phyloP scores from a whole-genome alignment of 2,888 invertebrate species.

The Aspidiotus destructor region DNA sequence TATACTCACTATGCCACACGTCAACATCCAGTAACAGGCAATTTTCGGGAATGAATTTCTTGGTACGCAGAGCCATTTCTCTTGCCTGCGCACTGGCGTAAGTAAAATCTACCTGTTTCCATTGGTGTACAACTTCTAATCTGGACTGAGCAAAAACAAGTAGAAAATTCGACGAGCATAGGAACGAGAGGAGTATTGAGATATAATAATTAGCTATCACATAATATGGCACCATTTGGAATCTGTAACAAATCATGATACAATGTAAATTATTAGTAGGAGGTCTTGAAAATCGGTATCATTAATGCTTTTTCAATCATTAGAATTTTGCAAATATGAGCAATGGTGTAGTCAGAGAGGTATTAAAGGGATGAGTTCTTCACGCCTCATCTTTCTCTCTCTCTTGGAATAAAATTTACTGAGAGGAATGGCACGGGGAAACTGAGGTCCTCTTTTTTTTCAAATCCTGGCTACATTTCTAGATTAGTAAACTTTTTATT shows the following conservation, averaged over 20 bases:
- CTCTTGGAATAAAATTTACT: too few species aligned
- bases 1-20: slow-evolving; percentile 37
- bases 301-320: too few species aligned
- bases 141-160: slow-evolving; percentile 33
- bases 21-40: slow-evolving; percentile 39
- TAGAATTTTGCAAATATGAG: too few species aligned
- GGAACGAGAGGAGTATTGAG: slow-evolving; percentile 18
- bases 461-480: too few species aligned
- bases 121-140: slow-evolving; percentile 40
- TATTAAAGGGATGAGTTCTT: too few species aligned
- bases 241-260: slow-evolving; percentile 14
- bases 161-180: slow-evolving; percentile 6
- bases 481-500: too few species aligned
- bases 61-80: slow-evolving; percentile 36
- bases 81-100: slow-evolving; percentile 36
- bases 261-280: too few species aligned
- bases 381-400: too few species aligned
- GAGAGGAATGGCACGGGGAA: too few species aligned
- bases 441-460: too few species aligned
- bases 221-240: slow-evolving; percentile 34
- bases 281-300: too few species aligned
- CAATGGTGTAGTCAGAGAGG: too few species aligned
- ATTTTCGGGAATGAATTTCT: slow-evolving; percentile 37
- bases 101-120: slow-evolving; percentile 38
- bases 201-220: slow-evolving; percentile 24